Evolutionary conservation across 2,797 vertebrate species (phyloP).

Genomic region (Onychomys torridus): DNA sequence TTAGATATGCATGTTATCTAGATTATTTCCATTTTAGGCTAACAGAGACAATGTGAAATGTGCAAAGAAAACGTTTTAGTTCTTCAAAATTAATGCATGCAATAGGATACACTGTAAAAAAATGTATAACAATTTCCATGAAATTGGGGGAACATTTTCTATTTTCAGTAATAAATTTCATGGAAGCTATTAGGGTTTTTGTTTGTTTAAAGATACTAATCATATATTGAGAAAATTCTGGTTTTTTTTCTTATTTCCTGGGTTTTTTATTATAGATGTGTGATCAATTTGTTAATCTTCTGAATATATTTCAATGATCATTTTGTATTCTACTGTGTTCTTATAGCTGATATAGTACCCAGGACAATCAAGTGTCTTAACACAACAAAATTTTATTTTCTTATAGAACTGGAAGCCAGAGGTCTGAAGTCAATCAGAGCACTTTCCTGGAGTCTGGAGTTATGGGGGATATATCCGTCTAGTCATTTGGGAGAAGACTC

Average conservation of each 20-base stretch:
- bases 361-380: not conserved
- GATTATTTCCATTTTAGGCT: not conserved
- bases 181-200: not conserved
- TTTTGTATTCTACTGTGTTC: not conserved
- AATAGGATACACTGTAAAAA: not conserved
- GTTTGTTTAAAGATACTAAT: not conserved
- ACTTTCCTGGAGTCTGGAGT: too few species aligned
- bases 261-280: not conserved
- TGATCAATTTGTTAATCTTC: not conserved
- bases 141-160: not conserved
- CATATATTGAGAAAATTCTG: not conserved
- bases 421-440: too few species aligned
- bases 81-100: not conserved
- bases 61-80: not conserved
- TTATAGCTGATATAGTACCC: not conserved
- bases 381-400: not conserved
- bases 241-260: not conserved
- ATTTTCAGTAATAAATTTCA: not conserved
- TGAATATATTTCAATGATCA: not conserved
- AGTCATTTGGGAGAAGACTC: too few species aligned
- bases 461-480: too few species aligned
- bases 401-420: not conserved
- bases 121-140: not conserved
- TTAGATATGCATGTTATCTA: not conserved
- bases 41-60: not conserved